Evolutionary conservation across 2,888 invertebrate genomes (phyloP).

Genomic region (Tridacna crocea): DNA sequence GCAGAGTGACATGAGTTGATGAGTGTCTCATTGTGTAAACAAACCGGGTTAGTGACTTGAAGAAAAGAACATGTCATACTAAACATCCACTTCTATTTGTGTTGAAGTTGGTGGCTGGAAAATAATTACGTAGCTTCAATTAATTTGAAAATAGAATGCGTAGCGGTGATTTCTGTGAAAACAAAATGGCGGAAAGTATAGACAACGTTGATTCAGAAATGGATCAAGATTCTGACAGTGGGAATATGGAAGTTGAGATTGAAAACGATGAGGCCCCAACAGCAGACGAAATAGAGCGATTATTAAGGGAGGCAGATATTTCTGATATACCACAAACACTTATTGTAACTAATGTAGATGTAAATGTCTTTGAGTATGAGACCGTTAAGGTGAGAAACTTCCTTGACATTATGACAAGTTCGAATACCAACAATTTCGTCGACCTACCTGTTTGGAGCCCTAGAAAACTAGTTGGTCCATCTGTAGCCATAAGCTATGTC

Average conservation of each 20-base stretch:
- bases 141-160: constrained; percentile 19
- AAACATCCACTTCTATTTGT: not conserved
- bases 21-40: constrained; percentile 27
- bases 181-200: constrained; percentile 61
- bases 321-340: constrained; percentile 75
- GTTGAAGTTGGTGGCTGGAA: not conserved
- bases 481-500: too few relatives aligned
- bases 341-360: constrained; percentile 79
- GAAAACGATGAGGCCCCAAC: constrained; percentile 47
- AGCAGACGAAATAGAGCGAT: constrained; percentile 53
- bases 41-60: not conserved
- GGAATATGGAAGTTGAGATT: constrained; percentile 41
- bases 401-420: not conserved
- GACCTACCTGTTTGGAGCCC: too few relatives aligned
- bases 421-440: too few relatives aligned
- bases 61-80: not conserved
- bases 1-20: constrained; percentile 1
- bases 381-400: constrained; percentile 71
- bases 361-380: constrained; percentile 73
- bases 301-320: constrained; percentile 58
- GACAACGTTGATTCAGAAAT: constrained; percentile 48
- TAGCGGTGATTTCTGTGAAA: constrained; percentile 25
- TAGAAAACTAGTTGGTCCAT: too few relatives aligned
- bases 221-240: constrained; percentile 60
- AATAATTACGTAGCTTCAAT: too few relatives aligned